Evolutionary conservation across 2,797 vertebrate species (phyloP).

Genomic region (Neosilurus mollespiculum): DNA sequence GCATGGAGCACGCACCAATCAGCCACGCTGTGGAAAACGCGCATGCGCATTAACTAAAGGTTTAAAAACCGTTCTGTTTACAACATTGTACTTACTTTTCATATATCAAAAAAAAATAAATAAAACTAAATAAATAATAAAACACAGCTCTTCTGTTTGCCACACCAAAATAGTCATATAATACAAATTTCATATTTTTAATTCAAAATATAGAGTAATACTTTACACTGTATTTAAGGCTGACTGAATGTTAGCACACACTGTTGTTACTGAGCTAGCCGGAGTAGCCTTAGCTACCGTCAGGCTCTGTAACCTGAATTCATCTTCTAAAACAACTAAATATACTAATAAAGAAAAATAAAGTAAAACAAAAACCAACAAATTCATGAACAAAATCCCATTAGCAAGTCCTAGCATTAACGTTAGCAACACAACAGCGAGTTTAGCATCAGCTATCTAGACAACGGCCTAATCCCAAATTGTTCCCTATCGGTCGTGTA

Average conservation of each 20-base stretch:
- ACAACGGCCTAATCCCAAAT: neutral
- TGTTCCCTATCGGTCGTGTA: neutral
- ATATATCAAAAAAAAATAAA: slow-evolving; percentile 1
- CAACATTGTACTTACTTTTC: neutral
- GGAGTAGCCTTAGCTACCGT: neutral
- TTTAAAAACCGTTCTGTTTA: neutral
- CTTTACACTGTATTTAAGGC: no score
- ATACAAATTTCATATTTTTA: neutral
- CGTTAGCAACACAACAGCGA: neutral
- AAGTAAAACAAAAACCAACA: neutral
- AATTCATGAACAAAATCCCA: neutral
- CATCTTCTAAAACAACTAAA: neutral
- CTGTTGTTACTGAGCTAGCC: neutral
- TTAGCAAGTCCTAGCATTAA: neutral
- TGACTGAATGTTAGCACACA: neutral
- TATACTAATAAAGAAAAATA: neutral
- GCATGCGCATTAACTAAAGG: neutral
- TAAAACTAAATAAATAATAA: no score
- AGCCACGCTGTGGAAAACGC: neutral
- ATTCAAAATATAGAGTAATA: neutral
- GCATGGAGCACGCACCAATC: no score
- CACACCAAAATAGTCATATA: neutral
- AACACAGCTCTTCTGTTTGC: neutral
- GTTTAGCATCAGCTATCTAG: no score
- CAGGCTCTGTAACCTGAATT: neutral